Conservation (phyloP, 2,797 vertebrate species). For the Pangasius mekongensis region DNA sequence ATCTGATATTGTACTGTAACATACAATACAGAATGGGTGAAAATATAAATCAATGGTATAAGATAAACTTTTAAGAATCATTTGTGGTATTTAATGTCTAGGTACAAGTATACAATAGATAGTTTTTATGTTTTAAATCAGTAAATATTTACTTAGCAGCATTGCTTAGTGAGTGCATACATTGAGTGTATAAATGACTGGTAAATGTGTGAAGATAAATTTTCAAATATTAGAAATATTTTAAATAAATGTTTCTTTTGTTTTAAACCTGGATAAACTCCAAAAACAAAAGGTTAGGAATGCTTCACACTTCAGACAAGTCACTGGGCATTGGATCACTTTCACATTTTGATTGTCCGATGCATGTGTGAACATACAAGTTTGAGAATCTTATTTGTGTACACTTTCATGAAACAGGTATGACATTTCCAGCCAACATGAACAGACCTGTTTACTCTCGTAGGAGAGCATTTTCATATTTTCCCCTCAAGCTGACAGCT, state of each 20-base stretch:
- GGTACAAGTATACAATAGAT: neutral
- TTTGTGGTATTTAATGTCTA: neutral
- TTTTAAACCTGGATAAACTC: neutral
- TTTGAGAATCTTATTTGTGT: neutral
- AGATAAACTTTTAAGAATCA: neutral
- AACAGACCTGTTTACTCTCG: conserved; percentile 27
- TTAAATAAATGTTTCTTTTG: neutral
- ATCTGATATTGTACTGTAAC: neutral
- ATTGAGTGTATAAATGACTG: neutral
- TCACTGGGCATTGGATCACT: neutral
- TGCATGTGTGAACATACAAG: neutral
- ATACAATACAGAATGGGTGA: neutral
- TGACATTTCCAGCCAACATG: conserved; percentile 45
- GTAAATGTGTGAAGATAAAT: neutral
- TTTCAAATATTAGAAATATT: neutral
- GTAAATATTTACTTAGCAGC: neutral
- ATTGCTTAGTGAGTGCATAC: neutral
- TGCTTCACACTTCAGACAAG: neutral
- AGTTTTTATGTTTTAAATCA: neutral
- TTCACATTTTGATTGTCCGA: neutral
- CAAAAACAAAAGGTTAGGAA: neutral
- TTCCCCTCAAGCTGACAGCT: conserved; percentile 59
- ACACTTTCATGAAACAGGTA: conserved; percentile 16
- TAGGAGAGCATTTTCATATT: conserved; percentile 5
- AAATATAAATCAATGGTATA: neutral